phyloP scores from a whole-genome alignment of 2,888 invertebrate genomes.

The Xestobium rufovillosum region DNA sequence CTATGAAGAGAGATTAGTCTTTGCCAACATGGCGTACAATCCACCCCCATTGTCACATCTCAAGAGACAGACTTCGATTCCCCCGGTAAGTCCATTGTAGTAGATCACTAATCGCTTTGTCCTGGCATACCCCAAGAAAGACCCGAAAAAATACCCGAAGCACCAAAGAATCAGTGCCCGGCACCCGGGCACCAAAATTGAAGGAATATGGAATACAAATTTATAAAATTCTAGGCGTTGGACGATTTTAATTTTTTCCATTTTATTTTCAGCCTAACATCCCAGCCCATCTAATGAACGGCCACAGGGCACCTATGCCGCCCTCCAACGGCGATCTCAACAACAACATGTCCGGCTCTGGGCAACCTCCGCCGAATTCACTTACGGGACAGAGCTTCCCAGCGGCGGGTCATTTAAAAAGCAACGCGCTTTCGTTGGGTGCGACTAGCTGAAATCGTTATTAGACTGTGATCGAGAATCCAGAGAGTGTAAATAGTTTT shows the following conservation, averaged over 20 bases:
- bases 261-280: slow-evolving; percentile 35
- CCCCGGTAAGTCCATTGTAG: slow-evolving; percentile 53
- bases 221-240: slow-evolving; percentile 11
- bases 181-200: too few species aligned
- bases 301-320: slow-evolving; percentile 37
- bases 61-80: slow-evolving; percentile 61
- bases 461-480: slow-evolving; percentile 17
- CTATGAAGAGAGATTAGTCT: slow-evolving; percentile 91
- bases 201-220: slow-evolving; percentile 1
- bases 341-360: slow-evolving; percentile 58
- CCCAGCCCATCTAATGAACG: slow-evolving; percentile 50
- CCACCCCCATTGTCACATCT: slow-evolving; percentile 75
- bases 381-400: slow-evolving; percentile 48
- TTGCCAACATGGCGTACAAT: slow-evolving; percentile 91
- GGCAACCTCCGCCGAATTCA: slow-evolving; percentile 37
- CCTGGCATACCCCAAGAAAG: background rate
- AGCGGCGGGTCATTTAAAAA: slow-evolving; percentile 43
- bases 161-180: too few species aligned
- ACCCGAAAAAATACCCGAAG: too few species aligned
- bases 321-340: slow-evolving; percentile 55
- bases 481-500: slow-evolving; percentile 16
- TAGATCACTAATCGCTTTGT: background rate
- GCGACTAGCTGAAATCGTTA: slow-evolving; percentile 58
- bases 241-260: slow-evolving; percentile 13
- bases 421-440: slow-evolving; percentile 48